phyloP scores from a whole-genome alignment of 2,113 vertebrate species.

The Caretta caretta region DNA sequence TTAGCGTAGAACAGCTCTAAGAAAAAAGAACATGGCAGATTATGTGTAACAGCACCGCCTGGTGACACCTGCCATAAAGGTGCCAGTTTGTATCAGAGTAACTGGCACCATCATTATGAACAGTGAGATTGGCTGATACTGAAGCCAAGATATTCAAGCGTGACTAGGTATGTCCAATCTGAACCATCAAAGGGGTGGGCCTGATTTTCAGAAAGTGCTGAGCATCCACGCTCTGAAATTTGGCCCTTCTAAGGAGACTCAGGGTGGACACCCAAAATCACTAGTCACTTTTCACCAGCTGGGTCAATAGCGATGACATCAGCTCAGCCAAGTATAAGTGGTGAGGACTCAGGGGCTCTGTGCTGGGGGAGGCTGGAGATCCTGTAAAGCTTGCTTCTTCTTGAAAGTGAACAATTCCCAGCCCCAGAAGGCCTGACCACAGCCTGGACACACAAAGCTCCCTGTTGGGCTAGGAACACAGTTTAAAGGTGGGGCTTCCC shows the following conservation, averaged over 20 bases:
- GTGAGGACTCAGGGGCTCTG: neutral
- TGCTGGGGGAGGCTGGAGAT: too few species aligned
- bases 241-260: neutral
- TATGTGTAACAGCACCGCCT: neutral
- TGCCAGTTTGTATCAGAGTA: neutral
- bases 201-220: neutral
- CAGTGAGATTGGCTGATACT: neutral
- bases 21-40: neutral
- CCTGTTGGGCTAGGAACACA: neutral
- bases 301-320: neutral
- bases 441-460: neutral
- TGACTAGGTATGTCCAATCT: neutral
- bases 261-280: neutral
- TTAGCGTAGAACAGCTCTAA: neutral
- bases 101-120: neutral
- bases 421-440: neutral
- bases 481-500: neutral
- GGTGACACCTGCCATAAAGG: neutral
- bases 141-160: neutral
- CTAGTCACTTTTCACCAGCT: neutral
- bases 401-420: neutral
- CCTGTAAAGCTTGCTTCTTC: neutral
- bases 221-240: neutral
- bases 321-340: neutral
- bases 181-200: neutral